Percentiles rank a stretch among this genome's conserved stretches.
These are phyloP conservation scores for Psephotus haematonotus DNA, from an alignment of 2,113 vertebrate genomes.

Conservation along the genomic window DNA sequence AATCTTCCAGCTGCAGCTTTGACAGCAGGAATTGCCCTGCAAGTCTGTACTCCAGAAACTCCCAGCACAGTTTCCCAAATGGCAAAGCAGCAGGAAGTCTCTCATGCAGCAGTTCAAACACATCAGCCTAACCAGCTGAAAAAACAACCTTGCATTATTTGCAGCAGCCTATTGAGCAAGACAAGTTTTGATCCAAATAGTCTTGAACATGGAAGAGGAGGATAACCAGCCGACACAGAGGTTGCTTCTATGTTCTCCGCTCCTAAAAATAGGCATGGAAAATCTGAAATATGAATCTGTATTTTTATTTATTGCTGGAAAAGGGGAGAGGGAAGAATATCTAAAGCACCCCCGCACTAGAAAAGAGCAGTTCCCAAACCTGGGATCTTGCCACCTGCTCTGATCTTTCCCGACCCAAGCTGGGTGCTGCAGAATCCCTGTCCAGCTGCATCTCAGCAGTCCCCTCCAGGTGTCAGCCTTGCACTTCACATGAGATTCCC, in stretches of 20 bases:
- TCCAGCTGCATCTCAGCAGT: neutral
- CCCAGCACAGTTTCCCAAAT: neutral
- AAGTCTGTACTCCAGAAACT: neutral
- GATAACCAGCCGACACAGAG: neutral
- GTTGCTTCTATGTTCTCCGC: neutral
- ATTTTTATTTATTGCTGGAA: neutral
- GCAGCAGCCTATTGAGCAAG: neutral
- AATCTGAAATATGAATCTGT: neutral
- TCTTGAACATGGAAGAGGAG: neutral
- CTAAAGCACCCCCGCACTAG: neutral
- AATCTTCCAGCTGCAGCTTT: slow-evolving; percentile 21
- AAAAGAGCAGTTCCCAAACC: neutral
- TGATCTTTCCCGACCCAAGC: neutral
- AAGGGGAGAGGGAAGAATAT: neutral
- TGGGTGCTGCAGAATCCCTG: neutral
- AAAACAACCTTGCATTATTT: neutral
- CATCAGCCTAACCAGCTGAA: neutral
- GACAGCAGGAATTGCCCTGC: neutral
- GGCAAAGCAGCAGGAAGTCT: neutral
- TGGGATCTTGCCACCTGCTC: neutral
- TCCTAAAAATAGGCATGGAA: neutral
- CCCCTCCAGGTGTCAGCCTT: slow-evolving; percentile 76
- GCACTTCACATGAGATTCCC: slow-evolving; percentile 4
- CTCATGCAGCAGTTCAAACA: neutral
- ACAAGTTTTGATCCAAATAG: neutral